A percentile compares a stretch with the other conserved stretches of the same genome.
Evolutionary conservation across 2,113 vertebrate genomes (phyloP).

Genomic region (Notothenia coriiceps): DNA sequence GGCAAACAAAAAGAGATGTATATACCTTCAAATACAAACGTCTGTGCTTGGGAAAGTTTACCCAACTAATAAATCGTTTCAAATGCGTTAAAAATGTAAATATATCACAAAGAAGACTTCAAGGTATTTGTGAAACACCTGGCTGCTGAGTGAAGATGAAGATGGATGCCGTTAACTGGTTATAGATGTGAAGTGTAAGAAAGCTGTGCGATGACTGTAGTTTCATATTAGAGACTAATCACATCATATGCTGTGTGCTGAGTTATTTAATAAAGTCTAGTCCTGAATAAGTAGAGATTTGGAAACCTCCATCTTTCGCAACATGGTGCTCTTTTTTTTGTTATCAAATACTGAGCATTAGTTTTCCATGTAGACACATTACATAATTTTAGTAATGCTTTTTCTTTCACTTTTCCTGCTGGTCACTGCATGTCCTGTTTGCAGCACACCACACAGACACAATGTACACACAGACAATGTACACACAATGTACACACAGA

Average conservation of each 20-base stretch:
- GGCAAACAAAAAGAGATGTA: conserved; percentile 28
- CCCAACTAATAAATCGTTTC: conserved; percentile 41
- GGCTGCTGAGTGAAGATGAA: background rate
- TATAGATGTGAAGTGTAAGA: background rate
- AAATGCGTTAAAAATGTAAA: conserved; percentile 19
- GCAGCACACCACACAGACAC: background rate
- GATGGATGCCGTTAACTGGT: background rate
- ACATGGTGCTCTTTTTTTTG: conserved; percentile 1
- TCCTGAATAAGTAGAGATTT: background rate
- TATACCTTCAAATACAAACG: conserved; percentile 46
- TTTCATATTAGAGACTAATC: background rate
- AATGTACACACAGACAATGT: no score
- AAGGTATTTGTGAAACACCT: conserved; percentile 20
- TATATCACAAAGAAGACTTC: conserved; percentile 34
- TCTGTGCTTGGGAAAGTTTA: conserved; percentile 38
- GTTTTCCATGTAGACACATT: background rate
- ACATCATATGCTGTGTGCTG: background rate
- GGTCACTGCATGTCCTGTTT: conserved; percentile 2
- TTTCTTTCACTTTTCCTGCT: background rate
- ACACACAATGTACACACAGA: no score
- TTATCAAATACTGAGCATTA: background rate
- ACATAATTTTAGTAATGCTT: background rate
- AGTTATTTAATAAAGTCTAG: background rate
- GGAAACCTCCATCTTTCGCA: background rate
- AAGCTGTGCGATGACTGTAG: no score